A percentile compares a stretch with the other conserved stretches of the same genome.
phyloP scores from a whole-genome alignment of 2,888 invertebrate species.

The Notocelia uddmanniana region DNA sequence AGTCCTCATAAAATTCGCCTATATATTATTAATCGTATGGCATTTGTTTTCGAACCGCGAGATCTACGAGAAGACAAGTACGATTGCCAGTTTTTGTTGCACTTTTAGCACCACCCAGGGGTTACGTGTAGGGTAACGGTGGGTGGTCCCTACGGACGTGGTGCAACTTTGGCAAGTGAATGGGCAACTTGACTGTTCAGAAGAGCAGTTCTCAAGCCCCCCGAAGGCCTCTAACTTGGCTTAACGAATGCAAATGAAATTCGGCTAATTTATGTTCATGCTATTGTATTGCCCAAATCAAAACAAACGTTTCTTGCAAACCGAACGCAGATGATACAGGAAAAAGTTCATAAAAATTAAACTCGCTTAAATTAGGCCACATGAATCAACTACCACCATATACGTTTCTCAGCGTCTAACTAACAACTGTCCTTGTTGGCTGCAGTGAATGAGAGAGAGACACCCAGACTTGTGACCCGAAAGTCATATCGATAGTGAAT shows the following conservation, averaged over 20 bases:
- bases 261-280: conserved; percentile 1
- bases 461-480: background rate
- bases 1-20: background rate
- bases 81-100: too few species aligned
- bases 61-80: too few species aligned
- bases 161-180: too few species aligned
- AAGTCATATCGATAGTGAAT: conserved; percentile 5
- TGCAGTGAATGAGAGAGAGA: conserved; percentile 5
- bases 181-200: too few species aligned
- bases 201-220: too few species aligned
- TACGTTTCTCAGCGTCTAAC: background rate
- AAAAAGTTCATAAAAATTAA: conserved; percentile 43
- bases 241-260: too few species aligned
- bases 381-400: conserved; percentile 4
- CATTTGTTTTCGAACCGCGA: too few species aligned
- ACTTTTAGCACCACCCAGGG: too few species aligned
- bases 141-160: too few species aligned
- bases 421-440: conserved; percentile 7
- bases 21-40: too few species aligned
- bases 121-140: too few species aligned
- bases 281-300: conserved; percentile 20
- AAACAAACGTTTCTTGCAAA: conserved; percentile 34
- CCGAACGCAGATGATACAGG: conserved; percentile 37
- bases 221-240: too few species aligned
- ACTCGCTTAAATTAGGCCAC: conserved; percentile 33